Percentiles rank a stretch among this genome's conserved stretches.
Evolutionary conservation across 2,113 vertebrate species (phyloP).

Genomic region (Pyrgilauda ruficollis): DNA sequence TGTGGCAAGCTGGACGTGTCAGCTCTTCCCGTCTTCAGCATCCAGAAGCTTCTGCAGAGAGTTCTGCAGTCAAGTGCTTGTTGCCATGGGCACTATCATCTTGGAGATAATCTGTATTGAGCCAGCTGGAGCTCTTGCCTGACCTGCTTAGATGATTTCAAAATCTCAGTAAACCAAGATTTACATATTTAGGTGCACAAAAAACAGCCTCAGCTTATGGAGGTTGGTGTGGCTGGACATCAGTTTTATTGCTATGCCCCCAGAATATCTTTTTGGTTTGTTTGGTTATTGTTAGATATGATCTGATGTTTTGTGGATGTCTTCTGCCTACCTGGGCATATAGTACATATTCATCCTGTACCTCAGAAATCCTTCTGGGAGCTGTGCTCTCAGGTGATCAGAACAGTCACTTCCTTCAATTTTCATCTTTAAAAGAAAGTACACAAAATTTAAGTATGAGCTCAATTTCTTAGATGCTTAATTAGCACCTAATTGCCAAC

Average conservation of each 20-base stretch:
- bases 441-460: background rate
- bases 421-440: background rate
- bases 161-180: background rate
- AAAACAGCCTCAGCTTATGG: background rate
- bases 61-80: background rate
- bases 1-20: background rate
- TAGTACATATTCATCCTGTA: background rate
- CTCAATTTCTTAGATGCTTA: background rate
- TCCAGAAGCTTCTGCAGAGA: background rate
- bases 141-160: background rate
- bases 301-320: background rate
- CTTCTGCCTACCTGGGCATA: background rate
- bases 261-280: background rate
- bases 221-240: background rate
- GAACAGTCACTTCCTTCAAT: background rate
- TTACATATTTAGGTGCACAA: background rate
- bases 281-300: background rate
- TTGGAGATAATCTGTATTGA: background rate
- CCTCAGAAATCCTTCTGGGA: background rate
- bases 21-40: background rate
- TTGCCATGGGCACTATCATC: rapidly evolving
- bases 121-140: background rate
- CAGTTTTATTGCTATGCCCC: background rate
- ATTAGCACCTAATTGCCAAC: background rate
- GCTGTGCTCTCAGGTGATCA: background rate